These are phyloP conservation scores for Polypterus bichir DNA, from an alignment of 2,113 vertebrate species.

Conservation along the genomic window DNA sequence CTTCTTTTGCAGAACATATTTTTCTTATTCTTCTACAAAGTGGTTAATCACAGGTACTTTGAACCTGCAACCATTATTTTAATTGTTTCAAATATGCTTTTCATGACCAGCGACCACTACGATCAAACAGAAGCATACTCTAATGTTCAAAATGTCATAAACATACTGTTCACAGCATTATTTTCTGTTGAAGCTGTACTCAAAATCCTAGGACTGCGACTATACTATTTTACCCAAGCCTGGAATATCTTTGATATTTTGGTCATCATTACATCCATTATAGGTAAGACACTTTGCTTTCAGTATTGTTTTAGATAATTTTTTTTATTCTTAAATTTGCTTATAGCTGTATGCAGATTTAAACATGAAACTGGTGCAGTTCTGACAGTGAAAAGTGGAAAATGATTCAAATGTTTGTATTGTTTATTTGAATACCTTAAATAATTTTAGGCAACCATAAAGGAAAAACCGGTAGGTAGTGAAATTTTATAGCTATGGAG, in stretches of 20 bases:
- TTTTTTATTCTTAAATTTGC: no score
- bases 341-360: no score
- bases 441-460: no score
- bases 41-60: constrained; percentile 9
- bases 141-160: constrained; percentile 5
- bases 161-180: constrained; percentile 7
- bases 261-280: constrained; percentile 11
- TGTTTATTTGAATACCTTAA: no score
- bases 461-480: no score
- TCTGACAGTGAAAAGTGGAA: no score
- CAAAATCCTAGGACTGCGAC: constrained; percentile 11
- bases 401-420: no score
- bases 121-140: constrained; percentile 6
- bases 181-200: constrained; percentile 13
- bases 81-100: constrained; percentile 9
- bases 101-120: constrained; percentile 13
- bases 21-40: constrained; percentile 8
- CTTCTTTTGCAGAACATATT: constrained; percentile 8
- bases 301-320: no score
- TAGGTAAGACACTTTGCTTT: constrained; percentile 3
- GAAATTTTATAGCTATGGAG: no score
- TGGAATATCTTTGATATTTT: constrained; percentile 18
- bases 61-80: constrained; percentile 8
- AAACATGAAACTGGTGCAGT: no score
- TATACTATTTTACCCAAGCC: constrained; percentile 12